Evolutionary conservation across 1,140 invertebrate genomes (phyloP), one percentile per base, ranked within the genome.

Genomic region (Drosophila melanica): DNA sequence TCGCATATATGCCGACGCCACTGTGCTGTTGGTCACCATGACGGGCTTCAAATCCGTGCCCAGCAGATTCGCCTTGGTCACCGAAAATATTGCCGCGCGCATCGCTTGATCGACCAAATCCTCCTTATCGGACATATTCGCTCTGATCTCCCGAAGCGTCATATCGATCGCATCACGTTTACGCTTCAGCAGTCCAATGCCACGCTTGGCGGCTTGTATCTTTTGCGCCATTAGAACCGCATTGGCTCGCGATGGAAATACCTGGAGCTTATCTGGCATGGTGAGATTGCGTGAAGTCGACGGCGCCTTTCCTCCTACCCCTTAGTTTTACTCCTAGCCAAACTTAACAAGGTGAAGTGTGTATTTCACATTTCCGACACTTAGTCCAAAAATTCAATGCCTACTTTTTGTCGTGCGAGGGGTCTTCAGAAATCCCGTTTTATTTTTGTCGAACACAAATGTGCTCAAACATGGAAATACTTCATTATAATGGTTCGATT

Each of bases 121-220:
- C 14, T 79, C 71, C 18, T 69, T 71, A 0, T 59, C 51, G 10
- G 16, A 10, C 33, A 82, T 66, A 0, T 45, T 14, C 23, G 0
- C 11, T 44, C 14, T 85, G 11, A 12, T 86, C 81, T 2, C 87
- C 54, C 5, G 72, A 4, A 86, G 42, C 72, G 90, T 89, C 57
- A 91, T 7, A 14, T 91, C 90, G 51, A 91, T 84, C 6, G 90
- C 90, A 50, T 91, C 90, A 2, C 84, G 79, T 37, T 90, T 91
- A 0, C 87, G 76, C 30, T 84, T 86, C 0, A 91, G 55, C 14
- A 91, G 65, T 45, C 67, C 76, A 9, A 75, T 68, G 0, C 90
- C 90, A 5, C 77, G 71, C 45, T 77, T 72, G 2, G 87, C 90
- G 3, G 79, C 64, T 12, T 54, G 0, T 16, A 79, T 72, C 8